Base-by-base conservation (phyloP, 2,888 invertebrate genomes). In the Mellilla xanthometata region DNA sequence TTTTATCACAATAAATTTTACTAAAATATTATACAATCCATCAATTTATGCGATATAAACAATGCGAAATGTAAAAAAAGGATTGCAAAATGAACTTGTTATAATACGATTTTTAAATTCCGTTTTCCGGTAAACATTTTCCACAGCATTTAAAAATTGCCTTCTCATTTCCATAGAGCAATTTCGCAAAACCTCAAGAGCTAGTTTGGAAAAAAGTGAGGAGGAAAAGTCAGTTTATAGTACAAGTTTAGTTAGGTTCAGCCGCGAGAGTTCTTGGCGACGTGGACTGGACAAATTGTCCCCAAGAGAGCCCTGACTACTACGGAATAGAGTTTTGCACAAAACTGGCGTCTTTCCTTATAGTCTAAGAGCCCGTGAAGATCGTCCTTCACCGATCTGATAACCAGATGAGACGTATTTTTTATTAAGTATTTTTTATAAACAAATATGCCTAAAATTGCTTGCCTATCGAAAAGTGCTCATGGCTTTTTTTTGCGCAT, bases 231-330 rank as follows among this genome's bases (percentile, higher is more conserved):
- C 58, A 59, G 58, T 64, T 64, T 57, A 63, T 65, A 74, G 72
- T 79, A 74, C 70, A 62, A 76, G 77, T 77, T 76, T 62, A 76
- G 79, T 76, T 78, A 76, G 76, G 76, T 76, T 72, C 73, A 68
- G 65, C 66, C 70, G 62, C 52, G 50, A 79, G 82, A 59, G 72
- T 63, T 60, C 81, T 81, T 59, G 58, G 57, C 66, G 62, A 65
- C 74, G 71, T 68, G 56, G 72, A 72, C 70, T 58, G 76, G 79
- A 81, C 80, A 77, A 81, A 84, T 81, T 84, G 78, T 72, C 75
- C 82, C 72, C 79, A 51, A 78, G 79, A 69, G 77, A 61, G 44
- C 56, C 57, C 46, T 31, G 38, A 36, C 38, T 49, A 71, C 55
- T 45, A 69, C 71, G 65, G 64, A 12, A 9, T 11, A 8, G 26